Evolutionary conservation across 2,113 vertebrate species (phyloP).

Genomic region (Trochalopteron elliotii): DNA sequence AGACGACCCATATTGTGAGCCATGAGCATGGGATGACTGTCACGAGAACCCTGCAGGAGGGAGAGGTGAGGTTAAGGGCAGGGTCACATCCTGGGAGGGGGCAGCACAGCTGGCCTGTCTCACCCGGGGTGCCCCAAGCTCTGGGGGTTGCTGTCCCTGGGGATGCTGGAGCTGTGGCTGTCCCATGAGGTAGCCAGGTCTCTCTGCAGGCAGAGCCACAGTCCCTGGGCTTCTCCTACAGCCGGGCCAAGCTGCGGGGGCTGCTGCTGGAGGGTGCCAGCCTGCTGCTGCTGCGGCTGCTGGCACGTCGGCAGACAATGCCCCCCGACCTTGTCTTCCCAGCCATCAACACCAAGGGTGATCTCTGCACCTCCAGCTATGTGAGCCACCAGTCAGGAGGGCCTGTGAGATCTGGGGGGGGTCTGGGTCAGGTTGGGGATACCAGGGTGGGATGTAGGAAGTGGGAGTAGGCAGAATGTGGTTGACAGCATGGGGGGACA

Average conservation of each 20-base stretch:
- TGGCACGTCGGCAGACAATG: constrained; percentile 71
- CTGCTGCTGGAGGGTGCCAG: constrained; percentile 85
- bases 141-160: background rate
- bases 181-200: background rate
- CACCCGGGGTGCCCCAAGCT: background rate
- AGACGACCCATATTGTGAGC: constrained; percentile 74
- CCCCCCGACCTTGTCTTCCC: constrained; percentile 78
- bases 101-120: background rate
- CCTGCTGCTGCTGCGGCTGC: constrained; percentile 84
- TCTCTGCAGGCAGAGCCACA: constrained; percentile 71
- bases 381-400: constrained; percentile 64
- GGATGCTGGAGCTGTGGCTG: background rate
- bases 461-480: background rate
- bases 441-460: background rate
- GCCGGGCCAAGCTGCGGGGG: constrained; percentile 62
- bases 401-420: background rate
- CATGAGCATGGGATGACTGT: constrained; percentile 72
- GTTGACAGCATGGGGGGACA: background rate
- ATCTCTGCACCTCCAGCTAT: constrained; percentile 76
- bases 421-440: background rate
- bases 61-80: constrained; percentile 75
- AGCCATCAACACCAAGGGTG: constrained; percentile 72
- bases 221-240: constrained; percentile 52
- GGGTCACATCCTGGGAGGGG: background rate
- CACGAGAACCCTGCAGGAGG: constrained; percentile 72